A percentile compares a stretch with the other conserved stretches of the same genome.
Evolutionary conservation across 2,113 vertebrate species (phyloP).

Genomic region (Galeopterus variegatus): DNA sequence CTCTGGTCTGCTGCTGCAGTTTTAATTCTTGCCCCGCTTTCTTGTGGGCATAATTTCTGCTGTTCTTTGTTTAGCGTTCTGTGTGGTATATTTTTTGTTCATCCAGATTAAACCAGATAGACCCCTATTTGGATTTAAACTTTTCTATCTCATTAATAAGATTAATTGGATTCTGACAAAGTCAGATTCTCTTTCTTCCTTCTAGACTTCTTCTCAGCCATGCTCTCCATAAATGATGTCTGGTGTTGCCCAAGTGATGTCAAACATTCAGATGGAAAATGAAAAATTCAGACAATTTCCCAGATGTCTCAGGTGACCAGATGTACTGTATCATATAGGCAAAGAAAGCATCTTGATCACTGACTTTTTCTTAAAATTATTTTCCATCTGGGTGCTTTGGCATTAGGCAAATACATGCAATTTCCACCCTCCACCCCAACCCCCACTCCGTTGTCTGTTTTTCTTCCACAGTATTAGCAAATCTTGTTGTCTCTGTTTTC

Average conservation of each 20-base stretch:
- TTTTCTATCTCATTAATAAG: slow-evolving; percentile 83
- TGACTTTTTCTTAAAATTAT: background rate
- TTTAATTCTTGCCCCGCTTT: slow-evolving; percentile 83
- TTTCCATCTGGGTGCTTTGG: background rate
- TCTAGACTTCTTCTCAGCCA: background rate
- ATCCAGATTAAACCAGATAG: slow-evolving; percentile 84
- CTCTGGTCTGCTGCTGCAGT: slow-evolving; percentile 76
- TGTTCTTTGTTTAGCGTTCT: slow-evolving; percentile 80
- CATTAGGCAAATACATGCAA: background rate
- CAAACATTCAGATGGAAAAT: background rate
- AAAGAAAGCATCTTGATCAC: background rate
- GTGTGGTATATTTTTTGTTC: slow-evolving; percentile 81
- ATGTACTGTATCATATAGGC: background rate
- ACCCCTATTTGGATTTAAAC: slow-evolving; percentile 77
- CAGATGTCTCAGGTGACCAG: background rate
- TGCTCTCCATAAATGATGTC: background rate
- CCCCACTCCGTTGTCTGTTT: background rate
- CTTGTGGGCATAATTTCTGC: slow-evolving; percentile 77
- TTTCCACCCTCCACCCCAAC: rapidly evolving
- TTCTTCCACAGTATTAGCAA: background rate
- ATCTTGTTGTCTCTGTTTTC: background rate
- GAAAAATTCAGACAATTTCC: background rate
- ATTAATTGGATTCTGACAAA: slow-evolving; percentile 86
- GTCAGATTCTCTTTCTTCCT: background rate
- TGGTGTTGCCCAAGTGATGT: background rate